These are phyloP conservation scores for Ichneumon xanthorius DNA, from an alignment of 2,888 invertebrate genomes.

Conservation along the genomic window DNA sequence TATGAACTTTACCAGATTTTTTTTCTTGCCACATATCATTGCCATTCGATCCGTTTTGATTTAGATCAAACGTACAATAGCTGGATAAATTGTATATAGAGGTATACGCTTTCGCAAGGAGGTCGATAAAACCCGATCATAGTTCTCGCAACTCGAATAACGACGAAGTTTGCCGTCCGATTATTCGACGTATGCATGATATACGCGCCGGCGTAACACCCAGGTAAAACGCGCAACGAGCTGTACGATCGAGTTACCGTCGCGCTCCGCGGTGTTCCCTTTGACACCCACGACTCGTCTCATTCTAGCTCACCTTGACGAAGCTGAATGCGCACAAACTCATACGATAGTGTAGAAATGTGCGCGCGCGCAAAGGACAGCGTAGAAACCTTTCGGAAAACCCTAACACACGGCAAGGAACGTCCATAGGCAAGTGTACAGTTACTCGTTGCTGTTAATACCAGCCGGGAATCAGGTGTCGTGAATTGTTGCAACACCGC, in stretches of 20 bases:
- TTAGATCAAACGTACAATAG: not conserved
- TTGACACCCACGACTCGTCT: conserved; percentile 77
- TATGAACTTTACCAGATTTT: not conserved
- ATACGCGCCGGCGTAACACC: conserved; percentile 7
- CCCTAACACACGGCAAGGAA: conserved; percentile 19
- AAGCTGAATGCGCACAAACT: conserved; percentile 73
- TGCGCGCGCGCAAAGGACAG: not conserved
- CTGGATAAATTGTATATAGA: not conserved
- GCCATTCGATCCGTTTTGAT: not conserved
- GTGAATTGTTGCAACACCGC: conserved; percentile 50
- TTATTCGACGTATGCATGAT: conserved; percentile 22
- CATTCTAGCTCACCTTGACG: conserved; percentile 82
- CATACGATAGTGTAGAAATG: not conserved
- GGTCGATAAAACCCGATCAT: conserved; percentile 26
- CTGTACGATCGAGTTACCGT: conserved; percentile 72
- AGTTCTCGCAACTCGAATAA: conserved; percentile 5
- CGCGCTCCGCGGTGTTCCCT: conserved; percentile 67
- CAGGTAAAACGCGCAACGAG: conserved; percentile 46
- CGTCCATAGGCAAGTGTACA: conserved; percentile 34
- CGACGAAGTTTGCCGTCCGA: conserved; percentile 5
- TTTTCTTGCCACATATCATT: not conserved
- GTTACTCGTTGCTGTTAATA: conserved; percentile 39
- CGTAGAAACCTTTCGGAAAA: conserved; percentile 73
- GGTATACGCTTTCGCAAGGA: not conserved
- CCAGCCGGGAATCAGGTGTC: conserved; percentile 32